phyloP scores from a whole-genome alignment of 2,888 invertebrate species.

The Drosophila niveifrons region DNA sequence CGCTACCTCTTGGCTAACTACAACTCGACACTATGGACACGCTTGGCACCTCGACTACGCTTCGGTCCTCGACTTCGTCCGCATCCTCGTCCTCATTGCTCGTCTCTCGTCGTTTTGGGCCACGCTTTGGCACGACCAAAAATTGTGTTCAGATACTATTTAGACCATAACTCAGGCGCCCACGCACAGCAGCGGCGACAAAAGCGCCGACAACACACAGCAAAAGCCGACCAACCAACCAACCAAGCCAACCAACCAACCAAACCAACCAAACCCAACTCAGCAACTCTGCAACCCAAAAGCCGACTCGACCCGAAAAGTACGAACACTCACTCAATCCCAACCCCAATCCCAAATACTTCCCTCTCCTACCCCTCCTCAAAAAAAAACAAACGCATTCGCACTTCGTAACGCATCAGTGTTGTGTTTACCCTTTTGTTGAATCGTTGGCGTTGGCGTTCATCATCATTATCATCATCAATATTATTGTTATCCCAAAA shows the following conservation, averaged over 20 bases:
- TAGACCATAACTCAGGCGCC: conserved; percentile 64
- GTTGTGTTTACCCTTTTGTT: conserved; percentile 50
- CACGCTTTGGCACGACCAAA: conserved; percentile 38
- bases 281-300: conserved; percentile 7
- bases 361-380: too few species aligned
- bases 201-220: conserved; percentile 5
- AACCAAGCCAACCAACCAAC: conserved; percentile 20
- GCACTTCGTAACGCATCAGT: conserved; percentile 15
- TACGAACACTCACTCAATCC: conserved; percentile 34
- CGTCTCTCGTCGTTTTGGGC: conserved; percentile 21
- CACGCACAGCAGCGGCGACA: conserved; percentile 34
- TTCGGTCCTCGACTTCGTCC: neutral
- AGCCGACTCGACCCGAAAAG: conserved; percentile 1
- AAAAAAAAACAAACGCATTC: too few species aligned
- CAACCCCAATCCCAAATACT: too few species aligned
- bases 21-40: neutral
- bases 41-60: conserved; percentile 17
- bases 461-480: too few species aligned
- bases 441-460: conserved; percentile 21
- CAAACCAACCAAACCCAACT: conserved; percentile 19
- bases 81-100: conserved; percentile 3
- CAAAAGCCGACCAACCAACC: conserved; percentile 10
- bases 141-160: conserved; percentile 64
- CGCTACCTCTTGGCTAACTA: neutral
- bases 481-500: too few species aligned